Base-by-base conservation (phyloP, 2,888 invertebrate species). In the Fragum sueziense region DNA sequence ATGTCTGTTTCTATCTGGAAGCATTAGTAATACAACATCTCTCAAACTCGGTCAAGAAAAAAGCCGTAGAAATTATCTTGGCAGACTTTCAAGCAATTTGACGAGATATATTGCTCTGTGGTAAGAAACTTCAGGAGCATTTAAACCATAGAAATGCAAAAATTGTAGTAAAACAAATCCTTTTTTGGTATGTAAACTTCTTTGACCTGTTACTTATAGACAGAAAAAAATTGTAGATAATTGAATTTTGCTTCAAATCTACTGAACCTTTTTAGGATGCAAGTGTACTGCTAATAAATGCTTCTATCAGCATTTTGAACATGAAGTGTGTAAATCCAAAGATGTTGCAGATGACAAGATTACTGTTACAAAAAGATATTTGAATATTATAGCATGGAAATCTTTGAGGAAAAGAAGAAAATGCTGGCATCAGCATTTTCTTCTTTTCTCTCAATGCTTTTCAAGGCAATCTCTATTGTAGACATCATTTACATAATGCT, bases 361-460 rank as follows among this genome's bases (percentile, higher is more conserved):
- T n/a, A n/a, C n/a, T n/a, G n/a, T n/a, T n/a, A n/a, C n/a, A n/a
- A n/a, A n/a, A n/a, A n/a, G n/a, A n/a, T 52, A 14, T 52, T 6
- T 14, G 6, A n/a, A 14, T 52, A n/a, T 52, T n/a, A 52, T 52
- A 52, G 52, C 6, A 29, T 29, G 7, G 20, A 59, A 59, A 59
- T 27, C 9, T 27, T 59, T 59, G 31, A 27, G 59, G 31, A 59
- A 59, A 59, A 27, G 59, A 29, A 59, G 59, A 59, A 59, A 59
- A 6, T 59, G 59, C 59, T 59, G 4, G 29, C 29, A 59, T 20
- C 4, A 59, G 59, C 27, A 54, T 27, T 59, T 59, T 27, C 25
- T 59, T 20, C 31, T 25, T 59, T 59, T 59, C 9, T 22, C 25
- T 27, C 31, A 59, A 27, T 29, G 31, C 3, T 59, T 59, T 27